A percentile compares a stretch with the other conserved stretches of the same genome.
Conservation (phyloP, 2,797 vertebrate species). For the Enteromius mattozi region DNA sequence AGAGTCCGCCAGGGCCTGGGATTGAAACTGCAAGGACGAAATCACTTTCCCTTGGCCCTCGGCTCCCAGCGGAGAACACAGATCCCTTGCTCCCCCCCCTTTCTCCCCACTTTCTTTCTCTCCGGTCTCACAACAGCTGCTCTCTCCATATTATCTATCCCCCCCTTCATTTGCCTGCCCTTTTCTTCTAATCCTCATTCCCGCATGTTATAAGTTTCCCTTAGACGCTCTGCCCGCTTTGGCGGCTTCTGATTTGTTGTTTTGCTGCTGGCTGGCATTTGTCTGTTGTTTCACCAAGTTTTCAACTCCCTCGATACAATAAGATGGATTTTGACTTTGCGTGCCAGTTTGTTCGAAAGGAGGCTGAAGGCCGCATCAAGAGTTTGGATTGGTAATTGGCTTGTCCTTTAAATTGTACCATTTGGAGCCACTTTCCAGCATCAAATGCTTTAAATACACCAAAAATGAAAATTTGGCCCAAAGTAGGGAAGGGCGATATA, state of each 20-base stretch:
- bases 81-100: constrained; percentile 42
- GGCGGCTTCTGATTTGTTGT: constrained; percentile 72
- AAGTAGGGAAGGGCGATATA: not conserved
- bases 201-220: constrained; percentile 73
- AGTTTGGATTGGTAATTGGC: constrained; percentile 57
- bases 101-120: constrained; percentile 59
- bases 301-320: constrained; percentile 55
- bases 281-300: constrained; percentile 72
- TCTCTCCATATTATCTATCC: constrained; percentile 73
- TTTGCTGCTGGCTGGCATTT: constrained; percentile 70
- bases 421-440: constrained; percentile 9
- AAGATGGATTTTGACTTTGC: constrained; percentile 57
- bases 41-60: constrained; percentile 59
- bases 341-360: constrained; percentile 55
- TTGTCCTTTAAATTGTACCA: constrained; percentile 49
- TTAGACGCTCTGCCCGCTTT: constrained; percentile 65
- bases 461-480: not conserved
- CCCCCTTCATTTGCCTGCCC: constrained; percentile 71
- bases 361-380: constrained; percentile 43
- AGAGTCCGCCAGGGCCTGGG: constrained; percentile 56
- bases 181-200: constrained; percentile 79
- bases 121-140: constrained; percentile 75
- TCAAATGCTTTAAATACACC: not conserved
- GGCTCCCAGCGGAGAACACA: constrained; percentile 55
- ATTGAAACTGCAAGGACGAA: constrained; percentile 70